Percentiles rank a stretch among this genome's conserved stretches.
Evolutionary conservation across 2,797 vertebrate species (phyloP).

Genomic region (Lophius americanus): DNA sequence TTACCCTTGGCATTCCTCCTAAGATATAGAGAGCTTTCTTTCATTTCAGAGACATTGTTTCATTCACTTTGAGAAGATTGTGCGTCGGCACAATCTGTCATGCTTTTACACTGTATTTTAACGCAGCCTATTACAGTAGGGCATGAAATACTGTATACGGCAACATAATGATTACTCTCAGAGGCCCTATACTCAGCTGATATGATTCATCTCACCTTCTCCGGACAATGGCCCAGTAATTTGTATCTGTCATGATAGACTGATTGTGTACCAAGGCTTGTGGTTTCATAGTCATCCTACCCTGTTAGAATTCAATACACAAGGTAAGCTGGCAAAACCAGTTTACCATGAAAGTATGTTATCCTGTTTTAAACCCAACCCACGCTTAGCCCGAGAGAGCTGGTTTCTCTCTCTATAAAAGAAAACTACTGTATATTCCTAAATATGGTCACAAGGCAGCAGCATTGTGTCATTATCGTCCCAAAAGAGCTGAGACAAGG

Average conservation of each 20-base stretch:
- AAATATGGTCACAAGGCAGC: slow-evolving; percentile 30
- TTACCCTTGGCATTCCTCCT: neutral
- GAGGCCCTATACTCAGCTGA: slow-evolving; percentile 8
- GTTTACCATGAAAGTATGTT: slow-evolving; percentile 57
- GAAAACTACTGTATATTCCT: slow-evolving; percentile 9
- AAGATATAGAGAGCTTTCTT: neutral
- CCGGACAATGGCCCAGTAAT: slow-evolving; percentile 7
- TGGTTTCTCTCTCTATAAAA: slow-evolving; percentile 13
- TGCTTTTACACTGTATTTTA: neutral
- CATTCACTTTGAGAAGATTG: neutral
- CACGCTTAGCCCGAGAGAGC: slow-evolving; percentile 23
- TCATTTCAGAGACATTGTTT: neutral
- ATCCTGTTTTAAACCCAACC: slow-evolving; percentile 35
- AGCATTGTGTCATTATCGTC: slow-evolving; percentile 8
- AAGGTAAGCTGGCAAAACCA: slow-evolving; percentile 77
- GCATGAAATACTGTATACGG: neutral
- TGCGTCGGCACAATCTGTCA: neutral
- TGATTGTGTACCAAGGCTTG: slow-evolving; percentile 38
- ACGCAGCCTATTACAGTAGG: neutral
- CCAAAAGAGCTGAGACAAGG: neutral
- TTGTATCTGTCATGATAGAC: slow-evolving; percentile 15
- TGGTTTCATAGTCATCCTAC: slow-evolving; percentile 40
- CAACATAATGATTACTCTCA: neutral
- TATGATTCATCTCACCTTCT: slow-evolving; percentile 1
- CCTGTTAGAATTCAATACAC: slow-evolving; percentile 58